Base-by-base conservation (phyloP, 2,113 vertebrate species). In the Tachysurus fulvidraco region DNA sequence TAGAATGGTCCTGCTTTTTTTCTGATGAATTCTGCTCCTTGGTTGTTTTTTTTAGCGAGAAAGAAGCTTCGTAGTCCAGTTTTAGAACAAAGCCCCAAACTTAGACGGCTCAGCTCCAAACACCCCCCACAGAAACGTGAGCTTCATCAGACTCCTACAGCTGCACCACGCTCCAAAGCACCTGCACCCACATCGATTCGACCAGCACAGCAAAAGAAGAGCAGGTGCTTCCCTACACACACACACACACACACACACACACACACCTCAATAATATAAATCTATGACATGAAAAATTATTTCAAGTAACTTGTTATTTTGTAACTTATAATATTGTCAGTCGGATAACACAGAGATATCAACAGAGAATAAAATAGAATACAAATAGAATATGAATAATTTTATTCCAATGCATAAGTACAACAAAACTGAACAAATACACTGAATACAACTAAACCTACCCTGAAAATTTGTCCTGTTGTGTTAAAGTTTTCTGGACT, bases 101-200 rank as follows among this genome's bases (percentile, higher is more conserved):
- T 13, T 54, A 84, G 46, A 25, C 59, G 28, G 23, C n/a, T 59
- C 46, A 50, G 52, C 13, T 46, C 73, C 65, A 85, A 76, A 44
- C 65, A 44, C 1, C 81, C 82, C 9, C 9, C 41, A 73, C 69
- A 57, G 81, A 74, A 57, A 60, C 44, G 30, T 16, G 76, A 88
- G 46, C 77, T 54, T 28, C 83, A 69, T 71, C 81, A 76, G 74
- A 44, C 71, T 81, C 91, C 89, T 46, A 88, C 73, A 83, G 85
- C 91, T 44, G 83, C 83, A 44, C 89, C 89, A 73, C 83, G 89
- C 11, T 52, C 80, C 77, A 90, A 84, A 83, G 69, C 62, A n/a
- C 81, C 77, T 73, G 14, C 55, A 71, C 69, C 71, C 16, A 71
- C 54, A 41, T 79, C 87, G 28, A 41, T 73, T 50, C 55, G 46